Percentiles rank a stretch among this genome's conserved stretches.
These are phyloP conservation scores for Papilio polytes DNA, from an alignment of 1,140 invertebrate species.

Conservation along the genomic window DNA sequence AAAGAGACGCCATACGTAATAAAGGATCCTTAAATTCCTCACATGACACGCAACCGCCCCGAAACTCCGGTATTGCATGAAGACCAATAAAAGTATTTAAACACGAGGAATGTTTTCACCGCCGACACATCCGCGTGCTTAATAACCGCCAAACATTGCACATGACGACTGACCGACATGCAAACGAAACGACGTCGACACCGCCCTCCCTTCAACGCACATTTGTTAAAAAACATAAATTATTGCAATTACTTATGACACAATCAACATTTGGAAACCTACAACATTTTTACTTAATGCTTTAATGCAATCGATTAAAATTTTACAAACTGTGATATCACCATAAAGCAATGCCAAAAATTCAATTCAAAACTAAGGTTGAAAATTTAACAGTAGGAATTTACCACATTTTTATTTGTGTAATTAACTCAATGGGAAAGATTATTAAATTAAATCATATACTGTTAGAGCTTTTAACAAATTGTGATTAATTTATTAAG, in stretches of 20 bases:
- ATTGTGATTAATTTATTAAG: not conserved
- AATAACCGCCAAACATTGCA: slow-evolving; percentile 65
- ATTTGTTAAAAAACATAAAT: slow-evolving; percentile 38
- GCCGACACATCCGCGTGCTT: slow-evolving; percentile 49
- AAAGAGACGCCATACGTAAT: not conserved
- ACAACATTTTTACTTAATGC: not conserved
- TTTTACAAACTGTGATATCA: not conserved
- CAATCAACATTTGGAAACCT: not conserved
- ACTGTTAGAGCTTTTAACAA: not conserved
- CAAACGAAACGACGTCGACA: slow-evolving; percentile 52
- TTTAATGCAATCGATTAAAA: not conserved
- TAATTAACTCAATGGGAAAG: too few relatives aligned
- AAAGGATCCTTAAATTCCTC: slow-evolving; percentile 34
- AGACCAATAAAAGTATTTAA: slow-evolving; percentile 42
- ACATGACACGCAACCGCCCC: slow-evolving; percentile 26
- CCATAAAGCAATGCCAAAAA: not conserved
- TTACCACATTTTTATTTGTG: not conserved
- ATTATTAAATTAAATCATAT: too few relatives aligned
- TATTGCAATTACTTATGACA: slow-evolving; percentile 19
- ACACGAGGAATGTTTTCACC: slow-evolving; percentile 45
- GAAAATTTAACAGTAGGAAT: not conserved
- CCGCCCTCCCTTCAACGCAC: slow-evolving; percentile 57
- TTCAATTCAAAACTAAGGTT: not conserved
- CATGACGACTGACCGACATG: slow-evolving; percentile 60
- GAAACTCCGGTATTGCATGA: slow-evolving; percentile 25